Evolutionary conservation across 2,113 vertebrate genomes (phyloP).

Genomic region (Leptodactylus fuscus): DNA sequence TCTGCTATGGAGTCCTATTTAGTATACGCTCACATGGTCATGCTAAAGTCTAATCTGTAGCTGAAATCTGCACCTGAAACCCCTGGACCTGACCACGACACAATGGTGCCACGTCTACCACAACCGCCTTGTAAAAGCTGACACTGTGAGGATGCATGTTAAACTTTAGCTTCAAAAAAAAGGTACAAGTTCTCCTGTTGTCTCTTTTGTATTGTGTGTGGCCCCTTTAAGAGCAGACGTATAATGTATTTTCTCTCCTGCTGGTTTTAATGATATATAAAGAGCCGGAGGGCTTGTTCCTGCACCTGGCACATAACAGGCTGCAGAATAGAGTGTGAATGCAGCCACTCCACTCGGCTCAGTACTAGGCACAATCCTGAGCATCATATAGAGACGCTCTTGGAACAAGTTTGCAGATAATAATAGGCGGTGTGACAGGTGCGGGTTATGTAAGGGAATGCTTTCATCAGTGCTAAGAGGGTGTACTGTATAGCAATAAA

Average conservation of each 20-base stretch:
- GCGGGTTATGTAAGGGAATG: conserved; percentile 13
- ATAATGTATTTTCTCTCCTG: background rate
- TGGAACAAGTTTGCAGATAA: background rate
- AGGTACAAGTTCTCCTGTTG: too few relatives aligned
- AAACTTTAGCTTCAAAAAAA: too few relatives aligned
- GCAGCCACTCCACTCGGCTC: background rate
- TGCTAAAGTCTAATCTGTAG: too few relatives aligned
- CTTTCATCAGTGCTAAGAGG: background rate
- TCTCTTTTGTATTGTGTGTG: too few relatives aligned
- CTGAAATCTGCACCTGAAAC: too few relatives aligned
- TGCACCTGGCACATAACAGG: conserved; percentile 19
- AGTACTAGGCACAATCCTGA: background rate
- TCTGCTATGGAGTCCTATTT: too few relatives aligned
- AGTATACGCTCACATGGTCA: too few relatives aligned
- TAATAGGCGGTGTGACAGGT: background rate
- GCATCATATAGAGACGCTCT: background rate
- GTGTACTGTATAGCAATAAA: background rate
- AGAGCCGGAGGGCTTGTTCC: background rate
- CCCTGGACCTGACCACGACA: too few relatives aligned
- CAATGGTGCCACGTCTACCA: too few relatives aligned
- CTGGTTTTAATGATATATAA: conserved; percentile 2
- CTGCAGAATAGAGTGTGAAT: background rate
- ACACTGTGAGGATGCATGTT: too few relatives aligned
- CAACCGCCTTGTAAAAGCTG: too few relatives aligned
- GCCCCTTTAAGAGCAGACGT: too few relatives aligned